phyloP scores from a whole-genome alignment of 2,113 vertebrate species.

The Eurystomus gularis region DNA sequence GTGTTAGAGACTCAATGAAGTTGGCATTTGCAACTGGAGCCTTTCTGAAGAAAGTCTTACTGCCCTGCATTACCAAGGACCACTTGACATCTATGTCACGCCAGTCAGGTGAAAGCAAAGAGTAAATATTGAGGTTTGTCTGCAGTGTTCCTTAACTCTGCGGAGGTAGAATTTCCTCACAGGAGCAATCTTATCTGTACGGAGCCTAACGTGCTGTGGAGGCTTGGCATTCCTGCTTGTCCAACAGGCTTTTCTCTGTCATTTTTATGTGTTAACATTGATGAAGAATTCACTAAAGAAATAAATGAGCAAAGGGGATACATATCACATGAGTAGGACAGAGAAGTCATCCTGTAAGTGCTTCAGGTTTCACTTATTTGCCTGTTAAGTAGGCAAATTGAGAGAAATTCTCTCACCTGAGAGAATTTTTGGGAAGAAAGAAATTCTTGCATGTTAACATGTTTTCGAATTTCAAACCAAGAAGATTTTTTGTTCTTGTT shows the following conservation, averaged over 20 bases:
- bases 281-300: background rate
- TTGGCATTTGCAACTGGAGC: background rate
- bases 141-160: background rate
- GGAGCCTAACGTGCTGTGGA: background rate
- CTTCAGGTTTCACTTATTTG: background rate
- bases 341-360: background rate
- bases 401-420: background rate
- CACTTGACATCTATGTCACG: fast-evolving
- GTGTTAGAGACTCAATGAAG: background rate
- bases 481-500: background rate
- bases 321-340: background rate
- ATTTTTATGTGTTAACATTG: background rate
- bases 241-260: background rate
- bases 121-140: background rate
- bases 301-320: background rate
- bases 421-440: background rate
- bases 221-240: background rate
- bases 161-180: background rate
- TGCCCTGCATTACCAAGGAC: background rate
- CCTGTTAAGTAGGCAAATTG: background rate
- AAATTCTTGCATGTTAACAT: background rate
- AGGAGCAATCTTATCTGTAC: background rate
- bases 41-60: background rate
- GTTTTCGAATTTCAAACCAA: background rate
- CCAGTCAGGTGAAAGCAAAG: background rate